A percentile compares a stretch with the other conserved stretches of the same genome.
Evolutionary conservation across 2,113 vertebrate genomes (phyloP).

Genomic region (Candoia aspera): DNA sequence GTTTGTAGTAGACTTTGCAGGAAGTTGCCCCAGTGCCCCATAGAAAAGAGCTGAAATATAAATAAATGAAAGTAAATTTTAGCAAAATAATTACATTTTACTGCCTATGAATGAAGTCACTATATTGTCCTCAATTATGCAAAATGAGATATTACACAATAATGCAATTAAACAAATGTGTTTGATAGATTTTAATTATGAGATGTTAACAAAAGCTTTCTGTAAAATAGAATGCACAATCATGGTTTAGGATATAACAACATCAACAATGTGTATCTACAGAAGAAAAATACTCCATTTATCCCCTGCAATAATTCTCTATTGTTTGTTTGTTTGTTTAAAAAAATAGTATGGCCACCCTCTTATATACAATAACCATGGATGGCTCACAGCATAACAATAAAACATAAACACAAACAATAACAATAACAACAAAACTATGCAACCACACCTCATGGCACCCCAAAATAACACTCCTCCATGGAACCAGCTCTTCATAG

Average conservation of each 20-base stretch:
- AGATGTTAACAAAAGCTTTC: slow-evolving; percentile 8
- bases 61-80: background rate
- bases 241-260: background rate
- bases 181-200: background rate
- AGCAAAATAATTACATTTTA: background rate
- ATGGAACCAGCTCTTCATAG: too few species aligned
- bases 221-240: slow-evolving; percentile 2
- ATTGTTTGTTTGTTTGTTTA: too few species aligned
- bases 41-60: background rate
- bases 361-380: too few species aligned
- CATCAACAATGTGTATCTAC: background rate
- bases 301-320: slow-evolving; percentile 8
- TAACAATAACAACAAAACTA: too few species aligned
- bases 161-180: background rate
- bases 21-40: background rate
- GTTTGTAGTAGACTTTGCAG: background rate
- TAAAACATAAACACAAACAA: too few species aligned
- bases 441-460: too few species aligned
- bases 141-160: background rate
- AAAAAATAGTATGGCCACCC: too few species aligned
- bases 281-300: slow-evolving; percentile 28
- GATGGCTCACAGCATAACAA: too few species aligned
- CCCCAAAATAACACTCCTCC: too few species aligned
- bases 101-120: background rate
- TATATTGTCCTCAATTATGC: background rate